Evolutionary conservation across 2,797 vertebrate species (phyloP), one percentile per base, ranked within the genome.

Genomic region (Neostethus bicornis): DNA sequence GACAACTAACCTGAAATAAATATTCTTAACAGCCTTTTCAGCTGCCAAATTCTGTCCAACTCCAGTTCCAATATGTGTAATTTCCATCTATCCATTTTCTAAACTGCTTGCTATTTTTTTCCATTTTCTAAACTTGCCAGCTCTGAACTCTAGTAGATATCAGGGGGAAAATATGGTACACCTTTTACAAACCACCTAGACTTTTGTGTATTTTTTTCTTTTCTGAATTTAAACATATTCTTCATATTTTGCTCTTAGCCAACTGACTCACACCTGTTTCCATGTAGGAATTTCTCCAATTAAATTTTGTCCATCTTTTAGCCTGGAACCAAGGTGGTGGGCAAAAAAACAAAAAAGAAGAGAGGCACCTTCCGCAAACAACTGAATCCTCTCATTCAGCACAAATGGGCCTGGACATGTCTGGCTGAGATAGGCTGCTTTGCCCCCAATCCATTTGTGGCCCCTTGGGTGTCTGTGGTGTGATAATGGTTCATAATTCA

Each of bases 401-500:
- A 63, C 60, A 75, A 74, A 79, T 38, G 67, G 47, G 74, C 70
- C 69, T 41, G 44, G 46, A 83, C 85, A 77, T 39, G 41, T 35
- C 67, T 44, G 57, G 45, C 73, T 62, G 51, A 75, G 83, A 60
- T 53, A 58, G 76, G 60, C 78, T 54, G 71, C 81, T 69, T 66
- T 77, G 28, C 75, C 69, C 67, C 63, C 66, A 75, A 79, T 84
- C 78, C 84, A 85, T 84, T 80, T 77, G 65, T 56, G 70, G 83
- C 57, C 72, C 52, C 70, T 46, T 50, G 75, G 80, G 76, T 79
- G 81, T 82, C 74, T 61, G 61, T 55, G 64, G 82, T 82, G 82
- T 80, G 87, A 80, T 87, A 75, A 70, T 72, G 61, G 78, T 92
- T 90, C 86, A 92, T 92, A 91, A 92, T 92, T 92, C 86, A 92